Evolutionary conservation across 2,888 invertebrate species (phyloP), one percentile per base, ranked within the genome.

Genomic region (Agrilus cyanescens): DNA sequence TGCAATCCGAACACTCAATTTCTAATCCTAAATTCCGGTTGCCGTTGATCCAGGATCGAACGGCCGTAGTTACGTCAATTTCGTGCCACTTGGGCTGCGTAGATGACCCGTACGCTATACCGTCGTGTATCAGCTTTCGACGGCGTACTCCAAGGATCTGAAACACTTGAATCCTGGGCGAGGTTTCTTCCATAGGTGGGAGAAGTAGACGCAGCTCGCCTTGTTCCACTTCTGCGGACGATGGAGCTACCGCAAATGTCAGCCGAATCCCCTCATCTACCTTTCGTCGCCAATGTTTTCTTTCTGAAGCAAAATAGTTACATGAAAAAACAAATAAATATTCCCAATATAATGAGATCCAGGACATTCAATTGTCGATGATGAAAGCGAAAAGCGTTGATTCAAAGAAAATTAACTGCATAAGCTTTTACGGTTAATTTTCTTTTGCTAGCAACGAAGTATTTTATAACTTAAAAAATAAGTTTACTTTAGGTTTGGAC

Each of bases 41-140:
- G 18, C 65, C 68, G 8, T 62, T 62, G 20, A 64, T 68, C 73
- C 76, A 75, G 40, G 60, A 58, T 43, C 59, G 57, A 38, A 72
- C 69, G 1, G 72, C 73, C 50, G 66, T 63, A 8, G 74, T 74
- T 3, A 76, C 67, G 55, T 80, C 79, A 43, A 78, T 67, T 43
- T 78, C 76, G 33, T 75, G 61, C 79, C 79, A 79, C 48, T 73
- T 73, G 3, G 73, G 67, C 32, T 60, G 57, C 34, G 56, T 49
- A 43, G 51, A 46, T 38, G 61, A 53, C 55, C 66, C 49, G 56
- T 68, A 57, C 53, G 70, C 53, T 30, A 52, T 58, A 40, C 58
- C 56, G 41, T 65, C 61, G 25, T 61, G 58, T 37, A 72, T 50
- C 12, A 70, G 56, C 31, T 62, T 57, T 38, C 64, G 60, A 40